A percentile compares a stretch with the other conserved stretches of the same genome.
Evolutionary conservation across 2,797 vertebrate genomes (phyloP).

Genomic region (Gambusia yucatana): DNA sequence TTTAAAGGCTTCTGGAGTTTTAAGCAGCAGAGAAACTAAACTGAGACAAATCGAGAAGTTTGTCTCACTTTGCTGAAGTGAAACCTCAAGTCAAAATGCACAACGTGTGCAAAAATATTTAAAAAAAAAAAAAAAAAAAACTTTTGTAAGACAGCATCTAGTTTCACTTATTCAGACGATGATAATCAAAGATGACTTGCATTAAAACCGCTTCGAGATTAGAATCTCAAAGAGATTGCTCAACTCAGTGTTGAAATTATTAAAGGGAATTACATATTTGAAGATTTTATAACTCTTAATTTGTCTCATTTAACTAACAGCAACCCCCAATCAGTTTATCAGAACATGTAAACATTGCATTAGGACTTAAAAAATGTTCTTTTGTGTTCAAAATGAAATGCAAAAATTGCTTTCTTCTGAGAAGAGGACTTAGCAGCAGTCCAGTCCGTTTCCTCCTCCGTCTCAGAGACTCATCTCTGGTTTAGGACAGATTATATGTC

Average conservation of each 20-base stretch:
- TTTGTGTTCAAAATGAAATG: not conserved
- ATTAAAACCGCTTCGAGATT: not conserved
- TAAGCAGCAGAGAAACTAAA: constrained; percentile 29
- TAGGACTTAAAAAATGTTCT: not conserved
- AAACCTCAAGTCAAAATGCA: constrained; percentile 38
- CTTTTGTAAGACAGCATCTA: not conserved
- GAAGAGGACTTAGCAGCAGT: not conserved
- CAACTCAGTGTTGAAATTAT: not conserved
- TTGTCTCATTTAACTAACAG: not conserved
- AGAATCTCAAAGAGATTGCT: not conserved
- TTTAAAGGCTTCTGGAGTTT: not conserved
- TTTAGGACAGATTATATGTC: not conserved
- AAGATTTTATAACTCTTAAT: not conserved
- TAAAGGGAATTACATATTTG: not conserved
- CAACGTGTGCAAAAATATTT: not conserved
- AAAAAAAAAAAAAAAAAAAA: not conserved
- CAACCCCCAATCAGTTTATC: not conserved
- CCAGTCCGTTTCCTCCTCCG: not conserved
- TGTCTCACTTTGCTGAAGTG: constrained; percentile 15
- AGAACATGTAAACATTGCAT: not conserved
- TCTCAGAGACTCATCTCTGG: not conserved
- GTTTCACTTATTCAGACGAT: not conserved
- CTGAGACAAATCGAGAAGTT: not conserved
- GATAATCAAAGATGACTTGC: not conserved
- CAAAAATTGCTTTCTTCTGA: not conserved